Evolutionary conservation across 1,140 invertebrate species (phyloP).

Genomic region (Bombus confusus): DNA sequence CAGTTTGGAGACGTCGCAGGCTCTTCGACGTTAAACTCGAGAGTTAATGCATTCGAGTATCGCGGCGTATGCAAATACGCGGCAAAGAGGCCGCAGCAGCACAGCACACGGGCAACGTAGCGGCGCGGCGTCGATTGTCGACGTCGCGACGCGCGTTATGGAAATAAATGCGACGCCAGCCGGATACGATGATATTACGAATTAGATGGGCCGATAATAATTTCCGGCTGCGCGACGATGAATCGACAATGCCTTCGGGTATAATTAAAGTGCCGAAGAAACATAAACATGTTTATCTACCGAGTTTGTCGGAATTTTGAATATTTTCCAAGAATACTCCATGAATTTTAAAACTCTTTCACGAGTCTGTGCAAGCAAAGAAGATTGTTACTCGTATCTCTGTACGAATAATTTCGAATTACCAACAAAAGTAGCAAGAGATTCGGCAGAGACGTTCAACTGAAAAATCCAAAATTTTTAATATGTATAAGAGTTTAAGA

Average conservation of each 20-base stretch:
- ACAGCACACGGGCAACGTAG: not conserved
- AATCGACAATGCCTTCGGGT: not conserved
- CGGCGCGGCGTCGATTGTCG: slow-evolving; percentile 32
- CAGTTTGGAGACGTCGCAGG: slow-evolving; percentile 43
- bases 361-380: too few species aligned
- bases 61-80: slow-evolving; percentile 43
- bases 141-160: slow-evolving; percentile 30
- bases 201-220: slow-evolving; percentile 20
- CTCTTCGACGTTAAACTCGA: slow-evolving; percentile 33
- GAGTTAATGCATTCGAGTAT: slow-evolving; percentile 52
- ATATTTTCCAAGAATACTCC: not conserved
- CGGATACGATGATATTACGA: not conserved
- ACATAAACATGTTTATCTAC: too few species aligned
- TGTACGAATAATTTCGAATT: not conserved
- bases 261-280: not conserved
- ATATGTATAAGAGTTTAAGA: too few species aligned
- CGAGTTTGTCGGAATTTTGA: not conserved
- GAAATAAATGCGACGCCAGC: slow-evolving; percentile 20
- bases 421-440: not conserved
- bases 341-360: not conserved
- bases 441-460: not conserved
- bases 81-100: slow-evolving; percentile 10
- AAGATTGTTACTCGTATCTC: too few species aligned
- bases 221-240: not conserved
- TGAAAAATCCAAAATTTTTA: not conserved